Percentiles rank a stretch among this genome's conserved stretches.
These are phyloP conservation scores for Petrocephalus sullivani DNA, from an alignment of 2,797 vertebrate genomes.

Conservation along the genomic window DNA sequence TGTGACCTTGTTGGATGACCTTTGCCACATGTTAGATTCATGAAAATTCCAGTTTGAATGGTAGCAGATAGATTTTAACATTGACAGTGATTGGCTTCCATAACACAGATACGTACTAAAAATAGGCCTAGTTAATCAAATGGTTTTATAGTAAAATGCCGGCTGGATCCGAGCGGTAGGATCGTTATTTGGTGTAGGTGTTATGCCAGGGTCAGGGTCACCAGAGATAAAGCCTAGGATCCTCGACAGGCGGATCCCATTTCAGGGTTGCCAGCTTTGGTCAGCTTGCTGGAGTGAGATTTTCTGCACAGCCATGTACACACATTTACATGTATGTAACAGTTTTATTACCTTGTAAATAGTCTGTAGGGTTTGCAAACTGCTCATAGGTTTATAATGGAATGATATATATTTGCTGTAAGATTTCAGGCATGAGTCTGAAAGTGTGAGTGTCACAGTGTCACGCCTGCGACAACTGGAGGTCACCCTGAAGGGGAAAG, in stretches of 20 bases:
- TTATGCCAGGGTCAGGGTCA: background rate
- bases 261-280: background rate
- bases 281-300: too few relatives aligned
- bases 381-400: too few relatives aligned
- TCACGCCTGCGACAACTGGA: too few relatives aligned
- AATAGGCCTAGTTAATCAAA: conserved; percentile 32
- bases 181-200: background rate
- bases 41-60: conserved; percentile 47
- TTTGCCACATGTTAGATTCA: conserved; percentile 50
- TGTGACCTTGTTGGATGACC: conserved; percentile 63
- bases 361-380: too few relatives aligned
- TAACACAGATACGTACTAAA: conserved; percentile 31
- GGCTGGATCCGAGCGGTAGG: background rate
- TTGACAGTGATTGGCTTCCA: conserved; percentile 55
- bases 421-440: too few relatives aligned
- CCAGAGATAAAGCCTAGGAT: background rate
- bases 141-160: conserved; percentile 26
- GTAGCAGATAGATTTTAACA: conserved; percentile 70
- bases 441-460: too few relatives aligned
- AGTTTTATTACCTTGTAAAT: too few relatives aligned
- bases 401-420: too few relatives aligned
- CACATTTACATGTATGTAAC: too few relatives aligned
- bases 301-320: too few relatives aligned
- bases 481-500: background rate
- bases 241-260: background rate